phyloP scores from a whole-genome alignment of 2,797 vertebrate species.

The Helarctos malayanus region DNA sequence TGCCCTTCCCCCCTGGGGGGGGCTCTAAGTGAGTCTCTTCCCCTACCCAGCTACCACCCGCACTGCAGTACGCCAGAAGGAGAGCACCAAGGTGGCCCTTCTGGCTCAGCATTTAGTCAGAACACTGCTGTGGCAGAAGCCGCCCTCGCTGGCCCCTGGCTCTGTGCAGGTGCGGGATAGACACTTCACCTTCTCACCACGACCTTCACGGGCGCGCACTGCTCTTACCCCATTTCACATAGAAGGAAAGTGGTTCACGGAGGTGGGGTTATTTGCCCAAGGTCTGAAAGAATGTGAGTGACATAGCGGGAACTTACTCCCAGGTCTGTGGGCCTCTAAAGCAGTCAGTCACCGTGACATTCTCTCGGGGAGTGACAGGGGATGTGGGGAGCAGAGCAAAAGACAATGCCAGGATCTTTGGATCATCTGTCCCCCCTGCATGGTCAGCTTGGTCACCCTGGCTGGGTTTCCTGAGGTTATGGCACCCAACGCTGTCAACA shows the following conservation, averaged over 20 bases:
- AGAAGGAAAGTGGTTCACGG: not conserved
- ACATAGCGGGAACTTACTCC: not conserved
- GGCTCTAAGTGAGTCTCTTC: not conserved
- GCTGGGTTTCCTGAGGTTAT: not conserved
- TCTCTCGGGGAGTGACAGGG: not conserved
- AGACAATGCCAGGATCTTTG: rapidly evolving
- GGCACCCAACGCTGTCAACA: not conserved
- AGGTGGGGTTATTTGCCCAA: not conserved
- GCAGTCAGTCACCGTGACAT: rapidly evolving
- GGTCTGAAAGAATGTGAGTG: not conserved
- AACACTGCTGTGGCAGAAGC: not conserved
- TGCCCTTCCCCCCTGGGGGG: not conserved
- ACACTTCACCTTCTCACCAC: not conserved
- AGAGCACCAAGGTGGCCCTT: not conserved
- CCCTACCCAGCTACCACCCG: not conserved
- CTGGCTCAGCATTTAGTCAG: not conserved
- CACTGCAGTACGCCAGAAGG: not conserved
- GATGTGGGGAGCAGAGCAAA: rapidly evolving
- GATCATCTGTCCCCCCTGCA: not conserved
- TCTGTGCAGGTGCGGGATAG: no score
- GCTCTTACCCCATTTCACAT: not conserved
- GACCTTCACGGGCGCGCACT: not conserved
- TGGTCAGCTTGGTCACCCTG: not conserved
- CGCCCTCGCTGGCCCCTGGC: not conserved
- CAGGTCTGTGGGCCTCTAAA: not conserved